Conservation (phyloP, 2,113 vertebrate genomes). For the Peromyscus leucopus region DNA sequence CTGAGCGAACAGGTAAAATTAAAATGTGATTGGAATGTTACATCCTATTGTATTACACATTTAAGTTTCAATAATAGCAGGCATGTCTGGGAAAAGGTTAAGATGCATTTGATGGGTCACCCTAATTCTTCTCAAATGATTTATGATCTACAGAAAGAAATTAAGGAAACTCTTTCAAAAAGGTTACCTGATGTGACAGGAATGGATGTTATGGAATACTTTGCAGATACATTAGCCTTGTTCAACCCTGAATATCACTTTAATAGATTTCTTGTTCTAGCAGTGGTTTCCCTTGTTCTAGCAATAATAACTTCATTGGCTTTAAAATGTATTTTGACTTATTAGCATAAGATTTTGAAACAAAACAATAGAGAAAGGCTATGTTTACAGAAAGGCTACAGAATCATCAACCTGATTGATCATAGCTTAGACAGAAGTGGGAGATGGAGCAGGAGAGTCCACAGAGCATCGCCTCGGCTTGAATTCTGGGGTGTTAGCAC, state of each 20-base stretch:
- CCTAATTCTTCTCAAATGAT: not conserved
- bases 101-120: no score
- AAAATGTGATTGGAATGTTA: not conserved
- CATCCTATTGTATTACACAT: no score
- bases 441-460: not conserved
- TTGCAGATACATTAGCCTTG: not conserved
- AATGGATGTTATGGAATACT: no score
- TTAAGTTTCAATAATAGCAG: no score
- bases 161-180: not conserved
- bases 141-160: not conserved
- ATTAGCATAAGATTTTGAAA: not conserved
- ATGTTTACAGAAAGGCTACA: not conserved
- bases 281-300: not conserved
- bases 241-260: not conserved
- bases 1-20: not conserved
- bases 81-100: no score
- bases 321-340: not conserved
- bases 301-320: not conserved
- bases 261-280: not conserved
- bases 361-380: not conserved
- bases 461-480: not conserved
- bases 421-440: not conserved
- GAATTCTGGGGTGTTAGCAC: not conserved
- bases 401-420: not conserved
- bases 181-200: no score